Conservation (phyloP, 1,140 invertebrate species). For the Tetramorium alpestre region DNA sequence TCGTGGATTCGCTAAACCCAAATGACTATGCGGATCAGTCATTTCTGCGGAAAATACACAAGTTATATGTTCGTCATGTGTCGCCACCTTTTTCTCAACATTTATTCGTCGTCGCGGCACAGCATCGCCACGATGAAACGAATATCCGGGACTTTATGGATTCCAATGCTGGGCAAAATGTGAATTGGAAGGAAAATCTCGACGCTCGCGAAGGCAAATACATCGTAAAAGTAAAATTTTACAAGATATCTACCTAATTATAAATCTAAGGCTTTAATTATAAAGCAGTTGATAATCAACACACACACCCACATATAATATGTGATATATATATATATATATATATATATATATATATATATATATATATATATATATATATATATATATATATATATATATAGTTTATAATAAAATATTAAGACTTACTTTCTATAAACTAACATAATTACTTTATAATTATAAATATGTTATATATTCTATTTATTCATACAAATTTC, state of each 20-base stretch:
- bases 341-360: no score
- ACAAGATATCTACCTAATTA: not conserved
- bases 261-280: not conserved
- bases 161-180: not conserved
- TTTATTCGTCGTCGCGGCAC: not conserved
- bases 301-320: no score
- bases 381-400: no score
- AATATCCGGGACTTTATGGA: constrained; percentile 43
- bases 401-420: not conserved
- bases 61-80: constrained; percentile 45
- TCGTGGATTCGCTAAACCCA: not conserved
- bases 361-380: no score
- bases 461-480: not conserved
- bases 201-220: not conserved
- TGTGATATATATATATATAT: no score
- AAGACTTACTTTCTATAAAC: not conserved
- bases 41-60: constrained; percentile 13
- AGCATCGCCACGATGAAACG: constrained; percentile 17
- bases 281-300: not conserved
- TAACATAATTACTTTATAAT: not conserved
- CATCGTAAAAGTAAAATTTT: not conserved
- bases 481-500: not conserved
- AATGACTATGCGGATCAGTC: not conserved
- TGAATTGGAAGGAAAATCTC: constrained; percentile 3
- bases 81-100: constrained; percentile 10